These are phyloP conservation scores for Heliconius congener DNA, from an alignment of 1,140 invertebrate genomes.

Conservation along the genomic window DNA sequence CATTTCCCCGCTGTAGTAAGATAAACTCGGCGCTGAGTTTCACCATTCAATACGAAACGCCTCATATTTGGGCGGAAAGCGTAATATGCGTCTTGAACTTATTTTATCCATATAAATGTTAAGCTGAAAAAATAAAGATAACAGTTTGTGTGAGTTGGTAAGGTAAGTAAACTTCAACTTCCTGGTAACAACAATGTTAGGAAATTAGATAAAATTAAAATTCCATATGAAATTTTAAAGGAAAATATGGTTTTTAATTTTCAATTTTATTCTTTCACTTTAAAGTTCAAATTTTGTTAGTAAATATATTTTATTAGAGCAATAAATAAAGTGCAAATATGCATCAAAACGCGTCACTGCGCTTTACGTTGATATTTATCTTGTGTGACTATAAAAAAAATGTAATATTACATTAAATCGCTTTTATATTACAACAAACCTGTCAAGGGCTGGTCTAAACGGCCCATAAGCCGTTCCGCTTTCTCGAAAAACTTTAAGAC, in stretches of 20 bases:
- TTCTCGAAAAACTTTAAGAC: slow-evolving; percentile 9
- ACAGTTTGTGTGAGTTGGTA: not conserved
- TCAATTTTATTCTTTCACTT: not conserved
- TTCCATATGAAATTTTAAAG: slow-evolving; percentile 13
- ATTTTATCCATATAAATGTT: too few relatives aligned
- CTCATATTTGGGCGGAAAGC: too few relatives aligned
- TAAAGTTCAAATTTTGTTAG: slow-evolving; percentile 18
- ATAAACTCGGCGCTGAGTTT: too few relatives aligned
- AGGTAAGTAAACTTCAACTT: slow-evolving; percentile 19
- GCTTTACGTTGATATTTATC: slow-evolving; percentile 42
- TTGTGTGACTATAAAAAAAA: slow-evolving; percentile 43
- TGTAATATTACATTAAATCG: slow-evolving; percentile 35
- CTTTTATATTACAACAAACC: slow-evolving; percentile 25
- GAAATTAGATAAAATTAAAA: slow-evolving; percentile 2
- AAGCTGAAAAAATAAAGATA: too few relatives aligned
- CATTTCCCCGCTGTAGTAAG: too few relatives aligned
- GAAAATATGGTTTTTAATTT: not conserved
- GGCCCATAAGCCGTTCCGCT: slow-evolving; percentile 11
- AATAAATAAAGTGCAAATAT: slow-evolving; percentile 48
- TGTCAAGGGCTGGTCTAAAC: slow-evolving; percentile 29
- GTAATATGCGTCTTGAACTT: too few relatives aligned
- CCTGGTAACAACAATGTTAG: slow-evolving; percentile 25
- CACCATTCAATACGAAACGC: too few relatives aligned
- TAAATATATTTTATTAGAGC: slow-evolving; percentile 28
- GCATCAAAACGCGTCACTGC: slow-evolving; percentile 35